A percentile compares a stretch with the other conserved stretches of the same genome.
These are phyloP conservation scores for Diarsia mendica DNA, from an alignment of 2,888 invertebrate species.

Conservation along the genomic window DNA sequence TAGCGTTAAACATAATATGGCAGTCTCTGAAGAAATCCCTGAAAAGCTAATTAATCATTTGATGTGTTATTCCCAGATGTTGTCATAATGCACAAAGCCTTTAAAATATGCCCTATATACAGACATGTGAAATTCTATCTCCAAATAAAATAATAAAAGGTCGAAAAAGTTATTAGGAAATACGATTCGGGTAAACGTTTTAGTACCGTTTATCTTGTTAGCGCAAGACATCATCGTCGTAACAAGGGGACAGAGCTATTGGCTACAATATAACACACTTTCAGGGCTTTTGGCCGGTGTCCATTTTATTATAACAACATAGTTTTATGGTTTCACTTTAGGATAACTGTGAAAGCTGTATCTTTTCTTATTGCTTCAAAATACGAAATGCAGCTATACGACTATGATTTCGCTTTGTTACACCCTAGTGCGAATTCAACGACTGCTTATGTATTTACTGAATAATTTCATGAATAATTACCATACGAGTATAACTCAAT, in stretches of 20 bases:
- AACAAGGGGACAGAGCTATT: constrained; percentile 57
- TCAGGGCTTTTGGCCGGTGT: constrained; percentile 23
- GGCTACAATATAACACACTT: constrained; percentile 20
- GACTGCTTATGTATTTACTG: not conserved
- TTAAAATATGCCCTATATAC: not conserved
- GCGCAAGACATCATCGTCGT: constrained; percentile 45
- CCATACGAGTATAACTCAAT: not conserved
- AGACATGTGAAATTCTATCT: not conserved
- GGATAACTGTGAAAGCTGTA: not conserved
- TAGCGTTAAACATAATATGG: not conserved
- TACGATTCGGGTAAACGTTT: constrained; percentile 55
- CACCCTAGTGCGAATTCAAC: not conserved
- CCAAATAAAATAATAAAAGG: constrained; percentile 26
- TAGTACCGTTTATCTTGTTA: constrained; percentile 59
- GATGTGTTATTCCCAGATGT: not conserved
- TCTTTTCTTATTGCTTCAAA: not conserved
- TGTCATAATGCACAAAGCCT: not conserved
- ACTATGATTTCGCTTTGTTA: not conserved
- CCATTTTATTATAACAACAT: constrained; percentile 32
- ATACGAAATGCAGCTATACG: not conserved
- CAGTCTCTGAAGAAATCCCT: too few relatives aligned
- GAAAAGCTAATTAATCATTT: not conserved
- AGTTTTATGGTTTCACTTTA: constrained; percentile 26
- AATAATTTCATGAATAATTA: not conserved
- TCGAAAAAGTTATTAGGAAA: constrained; percentile 38